phyloP scores from a whole-genome alignment of 2,888 invertebrate species.

The Sclerodermus sp. region DNA sequence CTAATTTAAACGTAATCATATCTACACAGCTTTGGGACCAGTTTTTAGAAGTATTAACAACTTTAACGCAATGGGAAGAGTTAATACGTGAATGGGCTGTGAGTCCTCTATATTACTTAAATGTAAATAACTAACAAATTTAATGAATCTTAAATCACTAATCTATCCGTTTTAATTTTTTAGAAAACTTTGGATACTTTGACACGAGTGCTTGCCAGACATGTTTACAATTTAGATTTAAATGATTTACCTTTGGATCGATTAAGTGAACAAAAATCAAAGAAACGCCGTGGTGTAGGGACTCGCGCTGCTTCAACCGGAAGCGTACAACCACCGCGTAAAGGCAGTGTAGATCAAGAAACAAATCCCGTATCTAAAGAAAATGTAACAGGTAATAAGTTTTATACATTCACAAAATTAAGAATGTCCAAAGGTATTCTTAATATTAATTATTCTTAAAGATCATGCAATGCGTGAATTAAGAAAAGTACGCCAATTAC shows the following conservation, averaged over 20 bases:
- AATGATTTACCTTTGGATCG: constrained; percentile 82
- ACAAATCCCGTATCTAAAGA: constrained; percentile 44
- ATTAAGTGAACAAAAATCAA: constrained; percentile 76
- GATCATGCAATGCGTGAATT: constrained; percentile 50
- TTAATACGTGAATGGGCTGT: constrained; percentile 95
- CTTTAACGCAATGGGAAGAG: constrained; percentile 92
- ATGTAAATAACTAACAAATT: too few relatives aligned
- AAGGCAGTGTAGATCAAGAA: constrained; percentile 51
- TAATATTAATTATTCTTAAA: constrained; percentile 14
- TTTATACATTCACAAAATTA: too few relatives aligned
- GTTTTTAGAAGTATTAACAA: constrained; percentile 82
- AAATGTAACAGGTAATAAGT: constrained; percentile 48
- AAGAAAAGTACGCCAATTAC: constrained; percentile 49
- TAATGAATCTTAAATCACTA: neutral
- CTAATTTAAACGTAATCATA: constrained; percentile 91
- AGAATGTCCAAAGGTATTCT: neutral
- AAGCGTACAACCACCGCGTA: constrained; percentile 51
- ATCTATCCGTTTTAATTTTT: constrained; percentile 15
- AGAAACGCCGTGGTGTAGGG: constrained; percentile 63
- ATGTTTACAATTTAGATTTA: constrained; percentile 92
- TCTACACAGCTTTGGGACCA: constrained; percentile 90
- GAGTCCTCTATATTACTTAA: constrained; percentile 55
- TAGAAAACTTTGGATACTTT: constrained; percentile 96
- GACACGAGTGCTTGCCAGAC: constrained; percentile 90
- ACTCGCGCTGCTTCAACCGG: constrained; percentile 52